Conservation (phyloP, 2,797 vertebrate species). For the Hydrocynus forskahlii region DNA sequence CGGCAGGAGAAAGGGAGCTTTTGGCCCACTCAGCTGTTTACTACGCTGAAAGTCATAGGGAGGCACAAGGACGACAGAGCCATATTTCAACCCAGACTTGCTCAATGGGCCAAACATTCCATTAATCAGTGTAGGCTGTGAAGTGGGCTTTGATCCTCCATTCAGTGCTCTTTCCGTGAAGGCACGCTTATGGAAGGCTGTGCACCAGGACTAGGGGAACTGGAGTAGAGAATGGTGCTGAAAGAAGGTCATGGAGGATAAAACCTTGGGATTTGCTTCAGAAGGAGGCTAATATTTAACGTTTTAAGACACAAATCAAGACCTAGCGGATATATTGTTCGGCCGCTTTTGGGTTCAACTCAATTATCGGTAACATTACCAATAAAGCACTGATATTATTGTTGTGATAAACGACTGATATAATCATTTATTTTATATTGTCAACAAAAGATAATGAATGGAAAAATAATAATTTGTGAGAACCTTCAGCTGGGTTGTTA, state of each 20-base stretch:
- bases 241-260: slow-evolving; percentile 27
- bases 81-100: slow-evolving; percentile 71
- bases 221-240: slow-evolving; percentile 1
- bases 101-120: slow-evolving; percentile 67
- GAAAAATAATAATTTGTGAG: neutral
- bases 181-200: slow-evolving; percentile 25
- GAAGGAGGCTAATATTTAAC: neutral
- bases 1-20: slow-evolving; percentile 48
- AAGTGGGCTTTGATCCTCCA: slow-evolving; percentile 47
- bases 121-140: slow-evolving; percentile 68
- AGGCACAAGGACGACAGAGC: slow-evolving; percentile 67
- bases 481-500: too few species aligned
- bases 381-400: too few species aligned
- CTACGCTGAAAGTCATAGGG: slow-evolving; percentile 77
- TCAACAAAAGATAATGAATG: neutral
- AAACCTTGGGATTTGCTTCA: slow-evolving; percentile 1
- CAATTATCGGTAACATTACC: neutral
- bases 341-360: neutral
- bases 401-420: too few species aligned
- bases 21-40: slow-evolving; percentile 78
- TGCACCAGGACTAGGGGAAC: slow-evolving; percentile 19
- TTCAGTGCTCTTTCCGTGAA: slow-evolving; percentile 41
- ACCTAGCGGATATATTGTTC: neutral
- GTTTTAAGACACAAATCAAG: neutral
- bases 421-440: neutral